A percentile compares a stretch with the other conserved stretches of the same genome.
These are phyloP conservation scores for Olivierus martensii DNA, from an alignment of 1,140 invertebrate genomes.

Conservation along the genomic window DNA sequence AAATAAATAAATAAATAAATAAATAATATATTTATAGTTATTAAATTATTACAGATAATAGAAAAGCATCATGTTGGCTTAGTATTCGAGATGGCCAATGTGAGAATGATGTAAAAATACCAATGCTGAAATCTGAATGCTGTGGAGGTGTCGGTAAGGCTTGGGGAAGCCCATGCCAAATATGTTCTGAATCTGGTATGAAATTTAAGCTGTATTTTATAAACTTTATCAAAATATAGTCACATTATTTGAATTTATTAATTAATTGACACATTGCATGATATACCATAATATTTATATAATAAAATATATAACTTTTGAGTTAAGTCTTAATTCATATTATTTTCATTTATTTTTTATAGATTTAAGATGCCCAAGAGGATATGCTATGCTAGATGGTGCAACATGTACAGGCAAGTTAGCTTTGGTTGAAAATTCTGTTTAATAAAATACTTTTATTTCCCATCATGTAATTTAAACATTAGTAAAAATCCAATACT, in stretches of 20 bases:
- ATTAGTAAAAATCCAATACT: too few species aligned
- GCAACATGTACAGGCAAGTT: constrained; percentile 27
- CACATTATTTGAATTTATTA: too few species aligned
- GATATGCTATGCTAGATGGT: constrained; percentile 21
- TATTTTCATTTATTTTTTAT: constrained; percentile 18
- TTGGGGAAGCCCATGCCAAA: constrained; percentile 78
- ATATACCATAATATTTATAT: too few species aligned
- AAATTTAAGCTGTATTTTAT: too few species aligned
- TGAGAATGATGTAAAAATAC: constrained; percentile 57
- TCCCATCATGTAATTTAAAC: too few species aligned
- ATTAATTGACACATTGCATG: too few species aligned
- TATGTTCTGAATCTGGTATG: constrained; percentile 36
- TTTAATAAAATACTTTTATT: too few species aligned
- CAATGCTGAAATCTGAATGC: constrained; percentile 63
- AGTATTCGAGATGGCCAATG: constrained; percentile 61
- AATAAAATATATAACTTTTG: too few species aligned
- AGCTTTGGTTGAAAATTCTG: too few species aligned
- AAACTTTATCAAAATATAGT: too few species aligned
- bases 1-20: background rate
- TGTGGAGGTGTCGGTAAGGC: constrained; percentile 78
- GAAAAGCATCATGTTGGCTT: constrained; percentile 73
- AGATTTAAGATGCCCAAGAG: constrained; percentile 14
- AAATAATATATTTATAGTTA: background rate
- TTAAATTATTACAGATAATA: constrained; percentile 47
- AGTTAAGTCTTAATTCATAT: too few species aligned